Base-by-base conservation (phyloP, 2,797 vertebrate species). In the Tokudaia tokunoshimensis region DNA sequence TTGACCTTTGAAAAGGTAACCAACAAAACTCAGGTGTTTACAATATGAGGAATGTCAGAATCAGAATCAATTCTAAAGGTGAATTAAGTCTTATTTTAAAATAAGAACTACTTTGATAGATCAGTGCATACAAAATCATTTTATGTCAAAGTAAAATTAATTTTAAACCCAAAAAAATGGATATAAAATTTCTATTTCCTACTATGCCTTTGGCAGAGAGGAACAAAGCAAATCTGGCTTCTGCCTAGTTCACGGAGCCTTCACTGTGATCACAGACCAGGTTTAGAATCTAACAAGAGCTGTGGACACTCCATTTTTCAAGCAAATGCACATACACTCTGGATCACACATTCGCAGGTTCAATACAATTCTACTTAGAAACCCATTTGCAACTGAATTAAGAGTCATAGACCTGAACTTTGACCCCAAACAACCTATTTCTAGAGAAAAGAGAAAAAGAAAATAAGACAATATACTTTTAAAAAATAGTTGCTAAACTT, bases 371-470 rank as follows among this genome's bases (percentile, higher is more conserved):
- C 57, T 52, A 90, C 57, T 78, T 47, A 70, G 50, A 96, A 85
- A 81, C 8, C 63, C 55, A 94, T 72, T 3, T 72, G 67, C 37
- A 78, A 93, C 72, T 59, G 91, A 55, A 86, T 50, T 83, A 82
- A 85, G 34, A 91, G 24, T 9, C 0, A 7, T 26, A 83, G 29
- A 63, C 31, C 34, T 89, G 67, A 67, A 92, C 17, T 63, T 67
- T 96, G 29, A 86, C 14, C 47, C 9, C 6, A 29, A 94, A 85
- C 65, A 92, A 90, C 59, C 76, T 95, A 89, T 76, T 96, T 95
- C n/a, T 65, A 96, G 47, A 87, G 67, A 37, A 55, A 26, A 57
- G 26, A 89, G 44, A 92, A 89, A 92, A 59, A 67, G 13, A 65
- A 94, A 93, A 63, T 37, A 89, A 61, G 24, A 63, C 81, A 82